Conservation (phyloP, 2,888 invertebrate genomes). For the Mesorhabditis belari region DNA sequence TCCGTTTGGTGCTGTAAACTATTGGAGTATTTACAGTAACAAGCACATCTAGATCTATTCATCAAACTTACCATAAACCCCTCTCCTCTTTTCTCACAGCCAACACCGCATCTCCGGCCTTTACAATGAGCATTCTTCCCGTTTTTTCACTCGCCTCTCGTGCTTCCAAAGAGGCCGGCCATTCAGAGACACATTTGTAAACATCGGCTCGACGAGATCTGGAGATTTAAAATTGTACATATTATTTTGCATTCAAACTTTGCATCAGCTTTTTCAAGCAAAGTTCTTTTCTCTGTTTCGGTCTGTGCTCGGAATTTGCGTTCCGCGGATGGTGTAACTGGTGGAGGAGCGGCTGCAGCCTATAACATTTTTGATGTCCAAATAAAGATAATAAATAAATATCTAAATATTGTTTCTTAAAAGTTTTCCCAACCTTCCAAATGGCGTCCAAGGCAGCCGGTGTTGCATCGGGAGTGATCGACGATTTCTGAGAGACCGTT, state of each 20-base stretch:
- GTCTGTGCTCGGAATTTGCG: conserved; percentile 23
- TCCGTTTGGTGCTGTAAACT: neutral
- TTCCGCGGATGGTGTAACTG: neutral
- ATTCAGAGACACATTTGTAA: neutral
- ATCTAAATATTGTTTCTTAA: neutral
- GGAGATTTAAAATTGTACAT: neutral
- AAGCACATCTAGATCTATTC: neutral
- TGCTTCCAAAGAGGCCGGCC: conserved; percentile 1
- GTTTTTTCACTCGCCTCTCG: neutral
- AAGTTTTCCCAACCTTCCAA: neutral
- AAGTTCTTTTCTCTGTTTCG: conserved; percentile 14
- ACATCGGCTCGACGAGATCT: neutral
- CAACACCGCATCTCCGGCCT: conserved; percentile 20
- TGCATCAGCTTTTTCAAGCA: conserved; percentile 24
- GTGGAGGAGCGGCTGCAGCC: neutral
- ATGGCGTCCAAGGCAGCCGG: neutral
- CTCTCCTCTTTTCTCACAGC: conserved; percentile 20
- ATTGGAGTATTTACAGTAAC: neutral
- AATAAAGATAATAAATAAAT: neutral
- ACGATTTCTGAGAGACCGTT: too few species aligned
- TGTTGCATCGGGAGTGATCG: neutral
- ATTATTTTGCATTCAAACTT: conserved; percentile 8
- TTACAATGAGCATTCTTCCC: conserved; percentile 12
- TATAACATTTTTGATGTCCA: neutral
- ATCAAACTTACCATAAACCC: conserved; percentile 11